phyloP scores from a whole-genome alignment of 2,113 vertebrate species.

The Oenanthe oenanthe region DNA sequence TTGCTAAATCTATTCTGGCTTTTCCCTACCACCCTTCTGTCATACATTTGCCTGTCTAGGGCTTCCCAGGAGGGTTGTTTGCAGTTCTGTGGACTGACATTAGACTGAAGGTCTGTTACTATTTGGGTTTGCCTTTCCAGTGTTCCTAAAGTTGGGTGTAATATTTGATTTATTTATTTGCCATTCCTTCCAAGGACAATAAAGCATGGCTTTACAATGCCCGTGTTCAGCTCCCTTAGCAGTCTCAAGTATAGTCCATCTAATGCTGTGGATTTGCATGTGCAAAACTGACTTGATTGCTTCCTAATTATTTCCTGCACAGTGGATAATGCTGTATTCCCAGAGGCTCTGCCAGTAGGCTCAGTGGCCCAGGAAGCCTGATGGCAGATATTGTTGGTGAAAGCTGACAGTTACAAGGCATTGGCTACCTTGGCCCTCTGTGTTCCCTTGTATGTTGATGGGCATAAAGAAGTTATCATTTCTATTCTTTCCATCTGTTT shows the following conservation, averaged over 20 bases:
- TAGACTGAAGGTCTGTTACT: background rate
- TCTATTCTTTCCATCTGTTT: background rate
- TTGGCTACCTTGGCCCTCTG: background rate
- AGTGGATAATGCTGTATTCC: background rate
- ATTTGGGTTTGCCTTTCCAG: background rate
- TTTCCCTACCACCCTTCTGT: background rate
- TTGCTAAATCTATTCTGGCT: background rate
- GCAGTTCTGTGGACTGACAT: background rate
- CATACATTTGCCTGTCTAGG: background rate
- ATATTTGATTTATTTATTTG: background rate
- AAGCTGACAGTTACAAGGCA: background rate
- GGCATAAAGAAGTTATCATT: background rate
- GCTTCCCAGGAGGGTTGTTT: background rate
- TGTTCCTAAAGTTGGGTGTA: background rate
- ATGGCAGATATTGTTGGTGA: background rate
- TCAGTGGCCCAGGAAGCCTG: background rate
- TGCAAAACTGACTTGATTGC: background rate
- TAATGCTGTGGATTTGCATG: background rate
- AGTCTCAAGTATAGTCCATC: background rate
- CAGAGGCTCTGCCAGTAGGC: background rate
- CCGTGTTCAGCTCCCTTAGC: background rate
- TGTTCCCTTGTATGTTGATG: background rate
- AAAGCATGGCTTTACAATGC: background rate
- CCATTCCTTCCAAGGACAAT: background rate
- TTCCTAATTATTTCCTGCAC: background rate